These are phyloP conservation scores for Diglossa cyanea DNA, from an alignment of 2,797 vertebrate genomes.

Conservation along the genomic window DNA sequence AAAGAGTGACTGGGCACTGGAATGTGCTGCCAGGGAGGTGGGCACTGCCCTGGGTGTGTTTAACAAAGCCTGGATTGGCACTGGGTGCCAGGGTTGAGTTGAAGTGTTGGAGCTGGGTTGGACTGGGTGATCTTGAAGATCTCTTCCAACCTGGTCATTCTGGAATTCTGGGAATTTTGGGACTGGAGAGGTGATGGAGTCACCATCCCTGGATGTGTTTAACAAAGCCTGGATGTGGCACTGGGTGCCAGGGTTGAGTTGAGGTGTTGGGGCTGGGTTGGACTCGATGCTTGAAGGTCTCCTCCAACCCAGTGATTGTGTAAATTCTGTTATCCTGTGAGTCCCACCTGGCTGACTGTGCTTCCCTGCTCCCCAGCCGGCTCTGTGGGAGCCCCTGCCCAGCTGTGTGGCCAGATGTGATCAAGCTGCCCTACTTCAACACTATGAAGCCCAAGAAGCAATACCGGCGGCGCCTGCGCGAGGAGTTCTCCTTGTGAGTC, in stretches of 20 bases:
- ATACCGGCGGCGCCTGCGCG: conserved; percentile 91
- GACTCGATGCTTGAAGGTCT: not conserved
- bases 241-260: too few species aligned
- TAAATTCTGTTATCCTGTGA: not conserved
- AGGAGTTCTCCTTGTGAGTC: conserved; percentile 96
- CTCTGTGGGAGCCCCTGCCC: conserved; percentile 96
- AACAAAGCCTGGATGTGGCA: not conserved
- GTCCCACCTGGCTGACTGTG: not conserved
- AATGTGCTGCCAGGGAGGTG: too few species aligned
- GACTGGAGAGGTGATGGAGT: too few species aligned
- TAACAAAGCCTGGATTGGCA: too few species aligned
- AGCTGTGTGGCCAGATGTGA: conserved; percentile 96
- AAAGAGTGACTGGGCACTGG: too few species aligned
- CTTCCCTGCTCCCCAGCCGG: conserved; percentile 76
- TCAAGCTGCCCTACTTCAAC: conserved; percentile 97
- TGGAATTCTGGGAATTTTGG: too few species aligned
- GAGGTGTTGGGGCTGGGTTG: not conserved
- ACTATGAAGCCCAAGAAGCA: conserved; percentile 99
- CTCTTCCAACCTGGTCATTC: not conserved
- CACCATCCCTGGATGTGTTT: not conserved
- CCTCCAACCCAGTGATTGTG: not conserved
- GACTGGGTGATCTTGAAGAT: not conserved
- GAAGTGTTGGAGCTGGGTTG: not conserved
- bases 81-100: too few species aligned
- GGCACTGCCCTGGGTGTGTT: too few species aligned